Percentiles rank a stretch among this genome's conserved stretches.
Conservation (phyloP, 1,140 invertebrate species). For the Mycetomoellerius zeteki region DNA sequence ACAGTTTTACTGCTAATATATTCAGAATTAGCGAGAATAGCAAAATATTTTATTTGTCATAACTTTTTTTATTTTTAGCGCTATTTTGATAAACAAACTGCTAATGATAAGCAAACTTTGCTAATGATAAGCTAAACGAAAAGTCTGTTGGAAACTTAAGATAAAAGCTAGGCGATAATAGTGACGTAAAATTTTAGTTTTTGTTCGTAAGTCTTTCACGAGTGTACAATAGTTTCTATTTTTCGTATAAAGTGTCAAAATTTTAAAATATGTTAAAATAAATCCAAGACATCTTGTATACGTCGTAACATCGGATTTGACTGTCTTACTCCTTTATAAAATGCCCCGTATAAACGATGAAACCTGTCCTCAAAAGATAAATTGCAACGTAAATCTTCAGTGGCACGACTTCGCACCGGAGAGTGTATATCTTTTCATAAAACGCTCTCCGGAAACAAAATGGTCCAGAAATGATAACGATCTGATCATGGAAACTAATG, state of each 20-base stretch:
- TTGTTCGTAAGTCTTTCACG: background rate
- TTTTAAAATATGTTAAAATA: constrained; percentile 18
- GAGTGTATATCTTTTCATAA: constrained; percentile 39
- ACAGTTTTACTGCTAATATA: background rate
- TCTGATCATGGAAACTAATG: constrained; percentile 16
- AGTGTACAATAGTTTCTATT: background rate
- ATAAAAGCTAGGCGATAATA: background rate
- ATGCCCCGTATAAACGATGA: constrained; percentile 23
- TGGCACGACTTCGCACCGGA: background rate
- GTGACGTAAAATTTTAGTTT: background rate
- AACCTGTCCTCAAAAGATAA: constrained; percentile 36
- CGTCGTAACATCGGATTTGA: constrained; percentile 7
- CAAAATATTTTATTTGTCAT: background rate
- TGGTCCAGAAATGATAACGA: constrained; percentile 34
- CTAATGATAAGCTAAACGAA: background rate
- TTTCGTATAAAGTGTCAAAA: background rate
- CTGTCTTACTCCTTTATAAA: constrained; percentile 33
- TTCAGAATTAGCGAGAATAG: background rate
- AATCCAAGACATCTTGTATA: background rate
- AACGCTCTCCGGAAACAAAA: constrained; percentile 1
- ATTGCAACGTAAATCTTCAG: constrained; percentile 32
- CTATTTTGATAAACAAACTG: constrained; percentile 24
- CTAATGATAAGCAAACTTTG: no score
- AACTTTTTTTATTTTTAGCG: constrained; percentile 8
- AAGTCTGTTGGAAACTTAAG: background rate